These are phyloP conservation scores for Bilobella aurantiaca DNA, from an alignment of 1,140 invertebrate genomes.

Conservation along the genomic window DNA sequence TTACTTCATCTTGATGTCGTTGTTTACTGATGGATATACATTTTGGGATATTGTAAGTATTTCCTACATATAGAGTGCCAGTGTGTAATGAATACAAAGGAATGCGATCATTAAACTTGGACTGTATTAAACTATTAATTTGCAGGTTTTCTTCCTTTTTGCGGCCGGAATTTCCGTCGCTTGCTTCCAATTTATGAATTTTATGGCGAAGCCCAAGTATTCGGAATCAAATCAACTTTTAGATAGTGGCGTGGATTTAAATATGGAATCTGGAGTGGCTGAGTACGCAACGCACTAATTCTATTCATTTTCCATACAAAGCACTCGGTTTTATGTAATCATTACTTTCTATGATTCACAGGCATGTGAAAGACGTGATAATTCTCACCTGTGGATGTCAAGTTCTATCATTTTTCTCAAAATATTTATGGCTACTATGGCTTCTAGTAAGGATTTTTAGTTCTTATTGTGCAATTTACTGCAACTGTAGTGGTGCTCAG, in stretches of 20 bases:
- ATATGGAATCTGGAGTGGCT: constrained; percentile 87
- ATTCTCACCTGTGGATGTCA: constrained; percentile 75
- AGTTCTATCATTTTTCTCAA: constrained; percentile 61
- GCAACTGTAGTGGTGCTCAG: too few species aligned
- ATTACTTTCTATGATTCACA: constrained; percentile 46
- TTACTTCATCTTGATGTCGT: constrained; percentile 48
- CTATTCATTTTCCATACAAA: background rate
- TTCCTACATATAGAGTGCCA: too few species aligned
- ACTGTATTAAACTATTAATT: constrained; percentile 36
- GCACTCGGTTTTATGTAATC: background rate
- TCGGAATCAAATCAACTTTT: constrained; percentile 60
- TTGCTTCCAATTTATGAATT: constrained; percentile 67
- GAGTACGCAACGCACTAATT: too few species aligned
- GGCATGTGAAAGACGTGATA: constrained; percentile 84
- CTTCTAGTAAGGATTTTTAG: too few species aligned
- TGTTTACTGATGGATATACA: constrained; percentile 50
- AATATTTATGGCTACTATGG: constrained; percentile 83
- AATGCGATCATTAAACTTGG: too few species aligned
- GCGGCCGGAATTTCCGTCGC: constrained; percentile 54
- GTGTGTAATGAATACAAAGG: too few species aligned
- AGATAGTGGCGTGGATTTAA: constrained; percentile 80
- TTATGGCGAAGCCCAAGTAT: constrained; percentile 62
- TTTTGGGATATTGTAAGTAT: constrained; percentile 48
- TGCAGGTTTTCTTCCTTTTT: constrained; percentile 53
- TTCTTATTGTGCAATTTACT: too few species aligned